Evolutionary conservation across 2,888 invertebrate genomes (phyloP), one percentile per base, ranked within the genome.

Genomic region (Callyntrura sp.): DNA sequence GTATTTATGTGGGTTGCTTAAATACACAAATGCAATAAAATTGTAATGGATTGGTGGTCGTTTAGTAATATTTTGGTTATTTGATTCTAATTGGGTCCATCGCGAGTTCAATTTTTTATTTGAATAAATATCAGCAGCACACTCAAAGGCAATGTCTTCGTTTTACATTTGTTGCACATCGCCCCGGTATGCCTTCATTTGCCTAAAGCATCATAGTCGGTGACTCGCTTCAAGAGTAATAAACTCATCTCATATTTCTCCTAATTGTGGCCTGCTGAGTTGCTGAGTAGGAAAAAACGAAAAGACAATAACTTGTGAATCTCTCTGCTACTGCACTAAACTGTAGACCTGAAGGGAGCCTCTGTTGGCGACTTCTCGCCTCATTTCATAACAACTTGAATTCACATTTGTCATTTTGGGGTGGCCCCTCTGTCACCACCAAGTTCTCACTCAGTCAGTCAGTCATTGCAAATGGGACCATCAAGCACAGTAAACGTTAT

Each of bases 351-450:
- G 57, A 79, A 79, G 35, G 79, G 57, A 82, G 28, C 70, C 91
- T 91, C 88, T 79, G 88, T 85, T 92, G 92, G 92, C 92, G 92
- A 92, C 92, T 92, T 92, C 88, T 88, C 90, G 92, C 88, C 92
- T 91, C 92, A 92, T 92, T 92, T 92, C 86, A 83, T 51, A 91
- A 92, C 91, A 91, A 92, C 65, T 88, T 91, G 89, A 90, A 90
- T 85, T 85, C 91, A 85, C 92, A 92, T 92, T 92, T 89, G 90
- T 92, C 92, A 92, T 92, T 90, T 76, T 65, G 81, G 91, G 92
- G 92, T 92, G 91, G 91, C 90, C 91, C 85, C 45, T 87, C 88
- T 92, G 92, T 92, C 92, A 92, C 90, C 92, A 92, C 87, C 84
- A 84, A 84, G 84, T 79, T 84, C 68, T 68, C n/a, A n/a, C n/a